phyloP scores from a whole-genome alignment of 2,888 invertebrate genomes.

The Watsonalla binaria region DNA sequence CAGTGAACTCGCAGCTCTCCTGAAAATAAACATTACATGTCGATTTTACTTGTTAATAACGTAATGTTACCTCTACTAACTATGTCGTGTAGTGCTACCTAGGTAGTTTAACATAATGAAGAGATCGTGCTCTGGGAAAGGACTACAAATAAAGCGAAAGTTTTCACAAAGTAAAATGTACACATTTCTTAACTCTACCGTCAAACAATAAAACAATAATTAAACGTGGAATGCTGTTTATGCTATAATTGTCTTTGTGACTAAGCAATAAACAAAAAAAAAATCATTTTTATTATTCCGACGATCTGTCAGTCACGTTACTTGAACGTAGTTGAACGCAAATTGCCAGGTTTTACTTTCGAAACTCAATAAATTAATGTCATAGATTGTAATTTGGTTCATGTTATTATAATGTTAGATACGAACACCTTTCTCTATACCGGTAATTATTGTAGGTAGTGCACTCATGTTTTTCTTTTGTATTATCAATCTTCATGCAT shows the following conservation, averaged over 20 bases:
- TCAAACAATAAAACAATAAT: background rate
- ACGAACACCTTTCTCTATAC: conserved; percentile 57
- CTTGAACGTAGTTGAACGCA: conserved; percentile 27
- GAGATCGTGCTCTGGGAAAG: background rate
- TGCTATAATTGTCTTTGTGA: conserved; percentile 4
- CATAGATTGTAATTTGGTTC: conserved; percentile 60
- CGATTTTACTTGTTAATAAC: conserved; percentile 27
- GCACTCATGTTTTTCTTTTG: conserved; percentile 55
- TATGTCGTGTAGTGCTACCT: background rate
- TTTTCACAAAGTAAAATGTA: background rate
- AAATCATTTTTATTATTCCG: conserved; percentile 35
- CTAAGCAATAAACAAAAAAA: conserved; percentile 24
- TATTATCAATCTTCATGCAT: conserved; percentile 52
- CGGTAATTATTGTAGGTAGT: conserved; percentile 56
- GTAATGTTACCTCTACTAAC: conserved; percentile 12
- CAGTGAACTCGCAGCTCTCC: conserved; percentile 46
- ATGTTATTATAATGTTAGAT: conserved; percentile 55
- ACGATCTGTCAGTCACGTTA: conserved; percentile 49
- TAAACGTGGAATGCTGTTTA: background rate
- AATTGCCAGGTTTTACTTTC: conserved; percentile 60
- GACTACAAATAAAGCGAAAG: background rate
- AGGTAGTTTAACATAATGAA: background rate
- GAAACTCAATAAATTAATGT: conserved; percentile 60
- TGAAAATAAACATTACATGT: conserved; percentile 44
- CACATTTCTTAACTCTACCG: background rate